Evolutionary conservation across 2,113 vertebrate species (phyloP), one percentile per base, ranked within the genome.

Genomic region (Cacatua alba): DNA sequence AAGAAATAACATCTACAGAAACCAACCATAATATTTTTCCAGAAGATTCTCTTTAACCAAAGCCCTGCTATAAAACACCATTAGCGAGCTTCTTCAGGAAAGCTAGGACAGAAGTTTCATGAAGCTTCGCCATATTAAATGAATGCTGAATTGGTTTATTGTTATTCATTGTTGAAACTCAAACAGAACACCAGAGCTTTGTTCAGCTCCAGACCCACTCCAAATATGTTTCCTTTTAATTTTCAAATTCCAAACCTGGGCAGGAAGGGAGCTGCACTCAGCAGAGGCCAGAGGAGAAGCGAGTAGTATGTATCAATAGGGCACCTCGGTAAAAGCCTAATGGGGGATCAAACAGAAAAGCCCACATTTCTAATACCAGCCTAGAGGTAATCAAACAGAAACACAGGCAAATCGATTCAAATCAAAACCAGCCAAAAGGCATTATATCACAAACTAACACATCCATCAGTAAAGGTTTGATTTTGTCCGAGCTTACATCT

Each of bases 311-410:
- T 70, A 39, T 86, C 64, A 43, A 83, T 75, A 86, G 71, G 77
- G 64, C 86, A 82, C 0, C 1, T 35, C 68, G 49, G 72, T 26
- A 85, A 92, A 65, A 91, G 55, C 57, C 65, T 88, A 91, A 95
- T 57, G 49, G 57, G 21, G 49, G 82, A 87, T 74, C 84, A 90
- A 84, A 90, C 11, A 60, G 74, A 23, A 91, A 46, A 53, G 12
- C 15, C 69, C 48, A 14, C 52, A 24, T 46, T 76, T 37, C 53
- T 18, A 72, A 19, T 20, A 60, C 9, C 79, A 85, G 93, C 90
- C 95, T 87, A 71, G 69, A 85, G 90, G 37, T 6, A 93, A 79
- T 82, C 85, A 92, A 94, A 94, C 75, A 87, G 13, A 85, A 82
- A 0, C 70, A 65, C 65, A 37, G 82, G 75, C 82, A 82, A 94